Conservation (phyloP, 2,888 invertebrate species). For the Serrognathus titanus region DNA sequence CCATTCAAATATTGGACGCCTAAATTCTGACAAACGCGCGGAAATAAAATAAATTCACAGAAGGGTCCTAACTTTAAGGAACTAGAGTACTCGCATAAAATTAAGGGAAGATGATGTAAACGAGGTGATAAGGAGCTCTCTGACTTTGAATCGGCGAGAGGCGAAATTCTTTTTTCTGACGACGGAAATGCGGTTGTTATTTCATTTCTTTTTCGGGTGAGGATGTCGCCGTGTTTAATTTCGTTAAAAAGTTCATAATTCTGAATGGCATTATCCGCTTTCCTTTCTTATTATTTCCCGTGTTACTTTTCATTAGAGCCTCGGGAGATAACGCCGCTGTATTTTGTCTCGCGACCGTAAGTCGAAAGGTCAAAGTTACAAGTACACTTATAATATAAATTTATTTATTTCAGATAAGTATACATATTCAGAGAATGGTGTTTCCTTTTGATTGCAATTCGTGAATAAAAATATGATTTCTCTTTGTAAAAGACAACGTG, state of each 20-base stretch:
- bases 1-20: too few relatives aligned
- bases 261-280: slow-evolving; percentile 19
- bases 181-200: not conserved
- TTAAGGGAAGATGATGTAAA: too few relatives aligned
- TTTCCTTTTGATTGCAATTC: not conserved
- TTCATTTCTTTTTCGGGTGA: not conserved
- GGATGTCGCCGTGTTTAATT: slow-evolving; percentile 6
- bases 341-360: slow-evolving; percentile 6
- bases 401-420: not conserved
- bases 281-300: slow-evolving; percentile 14
- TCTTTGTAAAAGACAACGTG: not conserved
- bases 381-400: slow-evolving; percentile 4
- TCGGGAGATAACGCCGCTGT: not conserved
- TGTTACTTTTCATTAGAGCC: slow-evolving; percentile 10
- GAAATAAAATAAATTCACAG: too few relatives aligned
- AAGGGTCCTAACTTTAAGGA: too few relatives aligned
- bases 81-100: too few relatives aligned
- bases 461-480: not conserved
- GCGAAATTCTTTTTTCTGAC: too few relatives aligned
- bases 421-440: not conserved
- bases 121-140: too few relatives aligned
- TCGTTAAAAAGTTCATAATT: slow-evolving; percentile 19
- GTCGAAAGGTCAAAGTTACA: slow-evolving; percentile 5
- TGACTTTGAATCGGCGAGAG: too few relatives aligned
- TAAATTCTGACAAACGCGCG: too few relatives aligned